phyloP scores from a whole-genome alignment of 2,888 invertebrate genomes.

The Calliphora vomitoria region DNA sequence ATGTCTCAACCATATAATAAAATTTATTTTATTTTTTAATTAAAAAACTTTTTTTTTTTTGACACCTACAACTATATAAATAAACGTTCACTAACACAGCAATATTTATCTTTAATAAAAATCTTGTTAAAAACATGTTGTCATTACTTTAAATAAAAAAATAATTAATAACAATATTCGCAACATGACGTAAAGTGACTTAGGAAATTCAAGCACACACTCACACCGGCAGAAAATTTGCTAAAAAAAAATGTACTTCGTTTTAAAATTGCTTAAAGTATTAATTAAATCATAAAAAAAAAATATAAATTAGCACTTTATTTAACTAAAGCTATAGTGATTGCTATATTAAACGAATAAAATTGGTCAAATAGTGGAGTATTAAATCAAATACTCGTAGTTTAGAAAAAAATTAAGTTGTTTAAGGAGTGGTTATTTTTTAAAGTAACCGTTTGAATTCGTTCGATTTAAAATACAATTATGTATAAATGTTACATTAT shows the following conservation, averaged over 20 bases:
- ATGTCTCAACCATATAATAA: background rate
- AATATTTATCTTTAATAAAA: constrained; percentile 12
- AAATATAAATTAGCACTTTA: constrained; percentile 24
- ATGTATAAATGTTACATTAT: no score
- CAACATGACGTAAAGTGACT: constrained; percentile 41
- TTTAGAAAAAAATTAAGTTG: no score
- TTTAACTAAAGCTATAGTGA: background rate
- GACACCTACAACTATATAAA: constrained; percentile 44
- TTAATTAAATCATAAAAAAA: constrained; percentile 28
- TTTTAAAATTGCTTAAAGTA: constrained; percentile 21
- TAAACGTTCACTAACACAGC: background rate
- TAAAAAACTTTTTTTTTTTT: constrained; percentile 6
- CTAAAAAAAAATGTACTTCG: background rate
- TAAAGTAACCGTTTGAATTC: no score
- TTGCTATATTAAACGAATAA: no score
- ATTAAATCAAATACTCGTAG: no score
- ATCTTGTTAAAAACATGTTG: constrained; percentile 57
- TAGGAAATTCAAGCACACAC: background rate
- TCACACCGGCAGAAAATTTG: background rate
- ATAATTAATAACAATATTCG: constrained; percentile 49
- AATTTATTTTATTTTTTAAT: constrained; percentile 10
- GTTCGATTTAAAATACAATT: no score
- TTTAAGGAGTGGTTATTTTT: no score
- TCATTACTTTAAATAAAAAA: constrained; percentile 51
- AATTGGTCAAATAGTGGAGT: no score